These are phyloP conservation scores for Psittacula cyanocephala DNA, from an alignment of 2,113 vertebrate genomes.

Conservation along the genomic window DNA sequence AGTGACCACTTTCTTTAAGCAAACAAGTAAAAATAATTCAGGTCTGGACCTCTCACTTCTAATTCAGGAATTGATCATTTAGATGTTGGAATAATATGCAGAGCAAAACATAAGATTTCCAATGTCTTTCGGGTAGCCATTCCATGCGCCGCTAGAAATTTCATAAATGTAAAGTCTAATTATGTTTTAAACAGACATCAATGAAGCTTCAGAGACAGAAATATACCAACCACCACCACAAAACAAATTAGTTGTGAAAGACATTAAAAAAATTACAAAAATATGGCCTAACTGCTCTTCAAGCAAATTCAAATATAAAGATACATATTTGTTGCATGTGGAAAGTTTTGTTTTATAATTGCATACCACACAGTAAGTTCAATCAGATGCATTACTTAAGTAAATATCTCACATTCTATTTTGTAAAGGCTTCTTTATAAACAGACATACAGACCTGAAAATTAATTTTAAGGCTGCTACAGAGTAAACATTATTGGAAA, in stretches of 20 bases:
- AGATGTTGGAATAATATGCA: neutral
- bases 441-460: neutral
- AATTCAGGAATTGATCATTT: neutral
- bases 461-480: neutral
- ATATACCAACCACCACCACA: neutral
- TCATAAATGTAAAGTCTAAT: neutral
- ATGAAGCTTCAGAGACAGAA: neutral
- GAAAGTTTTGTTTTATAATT: neutral
- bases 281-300: slow-evolving; percentile 3
- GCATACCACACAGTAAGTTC: neutral
- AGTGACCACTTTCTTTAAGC: neutral
- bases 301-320: slow-evolving; percentile 9
- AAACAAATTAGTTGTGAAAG: slow-evolving; percentile 10
- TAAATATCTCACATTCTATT: neutral
- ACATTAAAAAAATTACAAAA: slow-evolving; percentile 35
- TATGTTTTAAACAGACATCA: slow-evolving; percentile 12
- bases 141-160: neutral
- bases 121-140: neutral
- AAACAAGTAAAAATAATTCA: neutral
- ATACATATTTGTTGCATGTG: neutral
- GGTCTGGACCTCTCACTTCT: neutral
- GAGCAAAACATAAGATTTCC: neutral
- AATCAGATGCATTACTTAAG: neutral
- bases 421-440: neutral
- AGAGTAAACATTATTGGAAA: neutral